Evolutionary conservation across 2,797 vertebrate species (phyloP).

Genomic region (Okamejei kenojei): DNA sequence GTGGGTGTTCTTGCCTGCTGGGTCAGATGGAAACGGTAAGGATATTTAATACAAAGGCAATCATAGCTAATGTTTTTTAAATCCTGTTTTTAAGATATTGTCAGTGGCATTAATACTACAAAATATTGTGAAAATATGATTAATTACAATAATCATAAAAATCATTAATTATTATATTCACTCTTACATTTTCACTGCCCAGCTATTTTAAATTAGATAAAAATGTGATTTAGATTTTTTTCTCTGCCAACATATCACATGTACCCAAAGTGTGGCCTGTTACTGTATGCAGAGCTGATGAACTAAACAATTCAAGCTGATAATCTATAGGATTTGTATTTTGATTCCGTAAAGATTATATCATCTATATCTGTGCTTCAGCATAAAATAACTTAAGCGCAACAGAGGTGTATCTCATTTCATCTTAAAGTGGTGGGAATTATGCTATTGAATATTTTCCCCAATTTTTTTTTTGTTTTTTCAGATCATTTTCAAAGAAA

Average conservation of each 20-base stretch:
- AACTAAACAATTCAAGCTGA: not conserved
- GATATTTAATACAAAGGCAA: not conserved
- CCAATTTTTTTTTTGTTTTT: not conserved
- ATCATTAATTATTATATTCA: not conserved
- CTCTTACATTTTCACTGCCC: not conserved
- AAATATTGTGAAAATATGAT: not conserved
- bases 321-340: not conserved
- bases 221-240: too few species aligned
- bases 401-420: not conserved
- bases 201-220: not conserved
- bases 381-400: not conserved
- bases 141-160: slow-evolving; percentile 2
- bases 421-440: not conserved
- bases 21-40: slow-evolving; percentile 29
- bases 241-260: not conserved
- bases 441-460: not conserved
- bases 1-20: not conserved
- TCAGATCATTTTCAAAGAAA: slow-evolving; percentile 18
- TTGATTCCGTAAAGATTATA: not conserved
- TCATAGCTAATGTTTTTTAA: not conserved
- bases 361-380: not conserved
- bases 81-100: not conserved
- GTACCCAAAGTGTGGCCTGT: not conserved
- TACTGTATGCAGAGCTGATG: not conserved
- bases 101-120: not conserved